Evolutionary conservation across 1,140 invertebrate genomes (phyloP), one percentile per base, ranked within the genome.

Genomic region (Drosophila erecta): DNA sequence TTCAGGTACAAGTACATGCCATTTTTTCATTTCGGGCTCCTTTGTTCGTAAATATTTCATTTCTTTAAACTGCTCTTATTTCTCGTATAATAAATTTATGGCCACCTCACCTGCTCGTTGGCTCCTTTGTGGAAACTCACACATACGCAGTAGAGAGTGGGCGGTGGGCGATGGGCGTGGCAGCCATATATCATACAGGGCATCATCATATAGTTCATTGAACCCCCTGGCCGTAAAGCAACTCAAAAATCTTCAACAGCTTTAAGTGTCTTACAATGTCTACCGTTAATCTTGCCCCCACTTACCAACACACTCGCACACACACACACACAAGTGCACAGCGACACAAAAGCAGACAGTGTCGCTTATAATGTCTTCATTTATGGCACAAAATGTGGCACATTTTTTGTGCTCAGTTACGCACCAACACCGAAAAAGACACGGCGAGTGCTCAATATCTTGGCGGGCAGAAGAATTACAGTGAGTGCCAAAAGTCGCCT

Each of bases 261-360:
- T 87, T 87, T 83, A 86, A 86, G 83, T 83, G 83, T 86, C 83
- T 87, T 86, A 87, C 83, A 87, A 61, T 89, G 84, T 87, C 84
- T 87, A 79, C 79, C 79, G 83, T 86, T 86, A 89, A 86, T 86
- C 79, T 83, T 83, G 79, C 56, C 72, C 55, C 24, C 75, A 75
- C 79, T 70, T 69, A 60, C 61, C 55, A 60, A 66, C 47, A 67
- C 59, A 56, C 60, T 12, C 12, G 4, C 12, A 37, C 12, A 37
- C 33, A 11, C 20, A 59, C 47, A 53, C 24, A 59, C 35, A 62
- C 14, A 44, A n/a, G 50, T 33, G 46, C 20, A 41, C 50, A 59
- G n/a, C n/a, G 15, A 53, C 22, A 20, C 37, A 20, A n/a, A 14
- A 37, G 35, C 50, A 55, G 64, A 47, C 44, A 54, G 64, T 71